Conservation (phyloP, 2,888 invertebrate genomes). For the Mesoligia furuncula region DNA sequence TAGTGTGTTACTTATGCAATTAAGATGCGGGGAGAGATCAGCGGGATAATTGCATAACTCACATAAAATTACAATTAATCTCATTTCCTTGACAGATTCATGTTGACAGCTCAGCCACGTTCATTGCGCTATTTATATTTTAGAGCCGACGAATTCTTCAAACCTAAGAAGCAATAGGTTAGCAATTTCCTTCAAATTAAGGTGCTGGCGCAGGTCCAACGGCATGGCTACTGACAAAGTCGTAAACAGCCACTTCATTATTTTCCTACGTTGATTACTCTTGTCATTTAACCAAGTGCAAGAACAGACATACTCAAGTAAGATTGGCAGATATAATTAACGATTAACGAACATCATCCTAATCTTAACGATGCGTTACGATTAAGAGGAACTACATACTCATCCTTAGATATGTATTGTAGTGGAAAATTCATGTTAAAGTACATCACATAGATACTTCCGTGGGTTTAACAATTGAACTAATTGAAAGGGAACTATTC, state of each 20-base stretch:
- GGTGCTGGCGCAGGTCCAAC: background rate
- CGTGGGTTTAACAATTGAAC: background rate
- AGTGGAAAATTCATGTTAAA: too few species aligned
- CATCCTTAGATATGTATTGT: slow-evolving; percentile 4
- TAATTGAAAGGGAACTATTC: slow-evolving; percentile 14
- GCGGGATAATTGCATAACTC: too few species aligned
- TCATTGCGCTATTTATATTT: too few species aligned
- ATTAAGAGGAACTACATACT: slow-evolving; percentile 15
- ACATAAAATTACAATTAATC: too few species aligned
- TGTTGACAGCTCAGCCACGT: too few species aligned
- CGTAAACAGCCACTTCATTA: background rate
- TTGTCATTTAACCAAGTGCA: background rate
- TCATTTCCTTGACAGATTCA: too few species aligned
- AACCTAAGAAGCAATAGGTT: too few species aligned
- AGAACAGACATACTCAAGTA: slow-evolving; percentile 16
- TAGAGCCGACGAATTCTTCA: too few species aligned
- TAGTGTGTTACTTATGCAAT: too few species aligned
- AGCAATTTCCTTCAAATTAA: too few species aligned
- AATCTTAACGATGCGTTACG: slow-evolving; percentile 8
- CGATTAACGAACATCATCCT: slow-evolving; percentile 11
- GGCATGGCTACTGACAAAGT: background rate
- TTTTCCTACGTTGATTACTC: too few species aligned
- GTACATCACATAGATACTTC: background rate
- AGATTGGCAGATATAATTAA: slow-evolving; percentile 40
- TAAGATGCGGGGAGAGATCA: too few species aligned